Evolutionary conservation across 2,797 vertebrate species (phyloP), one percentile per base, ranked within the genome.

Genomic region (Hafferia zeledoni): DNA sequence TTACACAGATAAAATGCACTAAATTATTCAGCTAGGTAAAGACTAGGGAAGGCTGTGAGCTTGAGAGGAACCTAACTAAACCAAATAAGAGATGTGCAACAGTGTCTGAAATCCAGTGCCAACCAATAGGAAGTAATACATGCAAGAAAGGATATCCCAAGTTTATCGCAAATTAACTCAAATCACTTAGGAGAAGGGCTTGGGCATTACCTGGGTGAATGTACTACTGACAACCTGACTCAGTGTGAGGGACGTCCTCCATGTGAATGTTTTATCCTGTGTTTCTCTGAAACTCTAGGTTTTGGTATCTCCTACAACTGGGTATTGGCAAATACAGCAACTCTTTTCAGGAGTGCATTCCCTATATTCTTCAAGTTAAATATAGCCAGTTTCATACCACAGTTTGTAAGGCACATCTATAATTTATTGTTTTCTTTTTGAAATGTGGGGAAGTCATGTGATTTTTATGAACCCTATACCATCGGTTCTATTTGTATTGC

Each of bases 401-500:
- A 0, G 0, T 65, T 65, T 63, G 11, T 43, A 74, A 30, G 59
- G 13, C 22, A 15, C 23, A 27, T 46, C n/a, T n/a, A 43, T 35
- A 67, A 68, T 84, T 90, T 83, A 86, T n/a, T 81, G 46, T 52
- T 84, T 83, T 67, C 17, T 43, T 74, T 67, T 75, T 68, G 35
- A 79, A 74, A 80, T 57, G 17, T 33, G 47, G 35, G 44, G 33
- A 94, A 87, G 55, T 71, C 46, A 67, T 37, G 37, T 92, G 87
- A 92, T 67, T 93, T 79, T 83, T 65, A 94, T 82, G 64, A 91
- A 81, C 78, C 61, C 69, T 57, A 59, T 28, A 49, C 61, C n/a
- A 71, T 63, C 67, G 65, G 49, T 70, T 74, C 56, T 84, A 91
- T 90, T 89, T 89, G 79, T 88, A 95, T 72, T 78, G 55, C 87